phyloP scores from a whole-genome alignment of 2,113 vertebrate genomes.

The Vulpes ferrilata region DNA sequence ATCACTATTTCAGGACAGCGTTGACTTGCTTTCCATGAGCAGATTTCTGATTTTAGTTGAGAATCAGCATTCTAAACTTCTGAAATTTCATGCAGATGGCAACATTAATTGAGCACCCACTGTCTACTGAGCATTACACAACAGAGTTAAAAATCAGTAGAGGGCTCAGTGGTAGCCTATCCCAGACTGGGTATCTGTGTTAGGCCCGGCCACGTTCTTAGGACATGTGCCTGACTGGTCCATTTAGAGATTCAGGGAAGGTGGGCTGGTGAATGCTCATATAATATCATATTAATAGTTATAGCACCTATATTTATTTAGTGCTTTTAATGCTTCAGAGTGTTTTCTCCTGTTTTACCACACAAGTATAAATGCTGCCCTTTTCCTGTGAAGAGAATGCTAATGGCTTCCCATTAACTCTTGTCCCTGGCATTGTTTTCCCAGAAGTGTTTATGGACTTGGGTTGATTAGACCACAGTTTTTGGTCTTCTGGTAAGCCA shows the following conservation, averaged over 20 bases:
- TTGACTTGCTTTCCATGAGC: slow-evolving; percentile 41
- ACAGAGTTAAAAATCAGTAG: neutral
- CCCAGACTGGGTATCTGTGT: neutral
- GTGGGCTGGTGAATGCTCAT: neutral
- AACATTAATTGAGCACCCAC: neutral
- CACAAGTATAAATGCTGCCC: neutral
- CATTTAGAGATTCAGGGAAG: neutral
- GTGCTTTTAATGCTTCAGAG: neutral
- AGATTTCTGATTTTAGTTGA: slow-evolving; percentile 45
- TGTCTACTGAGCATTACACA: neutral
- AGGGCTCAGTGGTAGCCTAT: neutral
- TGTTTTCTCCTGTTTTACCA: neutral
- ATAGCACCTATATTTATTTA: neutral
- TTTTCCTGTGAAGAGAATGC: neutral
- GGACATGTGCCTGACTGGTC: too few relatives aligned
- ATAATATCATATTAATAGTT: neutral
- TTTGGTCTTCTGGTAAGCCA: neutral
- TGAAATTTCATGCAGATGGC: neutral
- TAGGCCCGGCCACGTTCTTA: neutral
- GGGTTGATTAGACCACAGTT: neutral
- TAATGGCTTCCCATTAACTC: neutral
- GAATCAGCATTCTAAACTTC: slow-evolving; percentile 43
- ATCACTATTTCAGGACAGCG: slow-evolving; percentile 41
- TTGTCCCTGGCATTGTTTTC: neutral
- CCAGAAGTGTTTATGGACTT: neutral